Base-by-base conservation (phyloP, 2,113 vertebrate genomes). In the Canis aureus region DNA sequence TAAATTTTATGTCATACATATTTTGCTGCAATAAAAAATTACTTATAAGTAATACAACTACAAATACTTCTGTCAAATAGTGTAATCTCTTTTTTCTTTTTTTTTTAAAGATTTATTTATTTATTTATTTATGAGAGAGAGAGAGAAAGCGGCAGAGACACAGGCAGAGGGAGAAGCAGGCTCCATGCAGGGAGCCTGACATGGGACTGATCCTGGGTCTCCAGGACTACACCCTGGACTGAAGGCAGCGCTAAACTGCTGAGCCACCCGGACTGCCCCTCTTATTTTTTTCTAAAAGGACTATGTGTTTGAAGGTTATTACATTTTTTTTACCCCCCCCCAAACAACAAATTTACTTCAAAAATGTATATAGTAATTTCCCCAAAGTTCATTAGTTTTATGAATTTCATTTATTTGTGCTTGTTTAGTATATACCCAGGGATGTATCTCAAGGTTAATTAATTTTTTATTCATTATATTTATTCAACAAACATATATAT, bases 11-110 rank as follows among this genome's bases (percentile, higher is more conserved):
- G 38, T 67, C n/a, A 62, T 27, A 2, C n/a, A 55, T 71, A 85
- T 76, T 86, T 92, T 88, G 80, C 6, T 51, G 82, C 3, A 87
- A 43, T 62, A 83, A 74, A 88, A 88, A 80, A 8, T 59, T 23
- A 71, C 67, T 78, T 49, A 25, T 89, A 97, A 95, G 60, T 82
- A 95, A 91, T 71, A 32, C 4, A 97, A 57, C 51, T 82, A 76
- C 49, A 79, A 95, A 84, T 9, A 64, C 32, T 76, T 53, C 38
- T 60, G 32, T 85, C 32, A 90, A 93, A 74, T 67, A 73, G 10
- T 87, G 49, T 73, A 27, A 88, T 60, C 17, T 59, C 66, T 59
- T 74, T 17, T 25, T 62, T 43, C 43, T 43, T 43, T 43, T 43
- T 43, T 43, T 57, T 57, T 19, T 19, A 1, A 57, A 57, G 15